phyloP scores from a whole-genome alignment of 1,140 invertebrate genomes.

The Bombus polaris region DNA sequence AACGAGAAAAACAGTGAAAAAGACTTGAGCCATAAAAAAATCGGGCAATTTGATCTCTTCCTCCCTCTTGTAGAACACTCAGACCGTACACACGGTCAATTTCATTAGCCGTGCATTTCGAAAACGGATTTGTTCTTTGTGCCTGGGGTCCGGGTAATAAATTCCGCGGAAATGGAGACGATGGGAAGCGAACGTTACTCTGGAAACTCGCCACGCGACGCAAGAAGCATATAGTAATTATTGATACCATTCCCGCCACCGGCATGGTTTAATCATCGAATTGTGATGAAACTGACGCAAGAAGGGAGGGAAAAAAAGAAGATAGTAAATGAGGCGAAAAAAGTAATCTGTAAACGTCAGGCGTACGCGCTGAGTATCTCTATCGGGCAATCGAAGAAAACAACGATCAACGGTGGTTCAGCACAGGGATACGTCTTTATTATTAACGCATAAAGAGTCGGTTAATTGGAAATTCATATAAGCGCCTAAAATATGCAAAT shows the following conservation, averaged over 20 bases:
- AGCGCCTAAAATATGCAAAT: constrained; percentile 37
- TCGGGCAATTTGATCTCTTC: constrained; percentile 15
- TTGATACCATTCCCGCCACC: not conserved
- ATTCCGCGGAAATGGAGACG: not conserved
- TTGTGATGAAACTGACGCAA: not conserved
- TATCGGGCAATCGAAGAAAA: not conserved
- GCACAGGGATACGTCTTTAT: constrained; percentile 9
- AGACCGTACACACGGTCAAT: constrained; percentile 3
- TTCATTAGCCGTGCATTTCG: constrained; percentile 41
- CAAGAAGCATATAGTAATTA: not conserved
- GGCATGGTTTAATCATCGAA: not conserved
- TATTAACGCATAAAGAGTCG: constrained; percentile 6
- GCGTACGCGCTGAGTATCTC: not conserved
- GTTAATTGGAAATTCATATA: constrained; percentile 40
- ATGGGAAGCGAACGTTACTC: not conserved
- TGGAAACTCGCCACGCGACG: too few relatives aligned
- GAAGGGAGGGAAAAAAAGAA: not conserved
- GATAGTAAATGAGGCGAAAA: not conserved
- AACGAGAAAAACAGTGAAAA: not conserved
- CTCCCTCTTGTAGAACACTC: too few relatives aligned
- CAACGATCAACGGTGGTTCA: not conserved
- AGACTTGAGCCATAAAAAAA: constrained; percentile 15
- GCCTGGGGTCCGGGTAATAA: not conserved
- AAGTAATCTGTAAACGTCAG: not conserved
- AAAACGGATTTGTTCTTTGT: constrained; percentile 30